Evolutionary conservation across 2,113 vertebrate genomes (phyloP), one percentile per base, ranked within the genome.

Genomic region (Rhinolophus ferrumequinum): DNA sequence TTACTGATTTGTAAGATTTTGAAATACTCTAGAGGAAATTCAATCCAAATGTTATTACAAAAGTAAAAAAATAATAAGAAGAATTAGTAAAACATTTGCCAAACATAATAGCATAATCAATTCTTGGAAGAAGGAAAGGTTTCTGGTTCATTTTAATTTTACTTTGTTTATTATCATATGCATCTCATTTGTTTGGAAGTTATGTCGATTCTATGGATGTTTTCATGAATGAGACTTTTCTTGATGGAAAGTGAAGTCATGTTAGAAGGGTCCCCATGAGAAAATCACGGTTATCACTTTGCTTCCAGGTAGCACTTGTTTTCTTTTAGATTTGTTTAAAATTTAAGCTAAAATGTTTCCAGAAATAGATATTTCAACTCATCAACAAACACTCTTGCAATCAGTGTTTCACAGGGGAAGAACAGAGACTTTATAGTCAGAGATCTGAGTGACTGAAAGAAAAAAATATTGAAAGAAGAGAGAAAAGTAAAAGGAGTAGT

Each of bases 311-410:
- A 44, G 13, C 15, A 79, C 75, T 79, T 19, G 72, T 85, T 94
- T 97, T 35, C 52, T 54, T 90, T 88, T 13, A 75, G 73, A 91
- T 93, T 95, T 73, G 41, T 41, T 96, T 93, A 79, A 91, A 97
- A 94, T n/a, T 66, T 79, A 86, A 12, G 11, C 44, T 88, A 54
- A 95, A 52, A 87, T 87, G 14, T 90, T 92, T 90, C 93, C 72
- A 88, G 41, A 95, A 94, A 91, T 88, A 97, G 72, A 75, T 67
- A 85, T 93, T 97, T 94, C n/a, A 77, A 67, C 56, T 95, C 75
- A 94, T 70, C 84, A 96, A 93, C 88, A 94, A 76, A 88, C 9
- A 90, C 81, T 38, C 8, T 95, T 72, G 54, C 66, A 88, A 79
- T 88, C 93, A 91, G 33, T 44, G 12, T 22, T 41, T 30, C 73